Percentiles rank a stretch among this genome's conserved stretches.
These are phyloP conservation scores for Cataglyphis rosenhaueri DNA, from an alignment of 2,888 invertebrate species.

Conservation along the genomic window DNA sequence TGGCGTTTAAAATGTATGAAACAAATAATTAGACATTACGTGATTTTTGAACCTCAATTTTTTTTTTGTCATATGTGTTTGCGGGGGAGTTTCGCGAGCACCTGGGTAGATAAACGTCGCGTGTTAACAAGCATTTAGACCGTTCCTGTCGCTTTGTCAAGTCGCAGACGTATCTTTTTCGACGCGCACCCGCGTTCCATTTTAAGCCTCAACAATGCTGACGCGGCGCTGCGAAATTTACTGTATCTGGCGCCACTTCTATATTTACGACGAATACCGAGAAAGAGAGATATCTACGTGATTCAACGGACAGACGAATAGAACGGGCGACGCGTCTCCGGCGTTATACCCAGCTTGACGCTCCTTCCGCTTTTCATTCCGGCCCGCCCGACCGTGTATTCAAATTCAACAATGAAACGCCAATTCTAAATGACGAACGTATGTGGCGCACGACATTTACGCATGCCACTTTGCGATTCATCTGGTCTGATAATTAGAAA, in stretches of 20 bases:
- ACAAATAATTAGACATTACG: background rate
- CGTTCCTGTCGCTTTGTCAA: constrained; percentile 63
- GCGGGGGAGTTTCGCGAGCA: background rate
- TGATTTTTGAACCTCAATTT: constrained; percentile 32
- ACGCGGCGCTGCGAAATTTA: constrained; percentile 69
- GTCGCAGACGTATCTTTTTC: constrained; percentile 60
- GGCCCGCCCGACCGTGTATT: constrained; percentile 52
- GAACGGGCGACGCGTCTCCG: constrained; percentile 51
- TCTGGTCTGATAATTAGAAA: constrained; percentile 67
- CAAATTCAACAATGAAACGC: constrained; percentile 73
- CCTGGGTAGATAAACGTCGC: constrained; percentile 54
- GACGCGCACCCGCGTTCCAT: constrained; percentile 60
- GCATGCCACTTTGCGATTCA: constrained; percentile 49
- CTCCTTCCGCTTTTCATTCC: constrained; percentile 72
- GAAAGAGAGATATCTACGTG: constrained; percentile 71
- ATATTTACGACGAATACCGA: constrained; percentile 72
- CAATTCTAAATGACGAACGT: constrained; percentile 63
- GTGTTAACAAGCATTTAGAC: constrained; percentile 65
- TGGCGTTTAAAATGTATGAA: background rate
- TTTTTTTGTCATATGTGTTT: background rate
- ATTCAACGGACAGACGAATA: constrained; percentile 60
- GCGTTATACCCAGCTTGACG: constrained; percentile 52
- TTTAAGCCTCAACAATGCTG: constrained; percentile 61
- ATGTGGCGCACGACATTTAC: constrained; percentile 57
- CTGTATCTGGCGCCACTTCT: constrained; percentile 75